Evolutionary conservation across 2,113 vertebrate species (phyloP).

Genomic region (Trichomycterus rosablanca): DNA sequence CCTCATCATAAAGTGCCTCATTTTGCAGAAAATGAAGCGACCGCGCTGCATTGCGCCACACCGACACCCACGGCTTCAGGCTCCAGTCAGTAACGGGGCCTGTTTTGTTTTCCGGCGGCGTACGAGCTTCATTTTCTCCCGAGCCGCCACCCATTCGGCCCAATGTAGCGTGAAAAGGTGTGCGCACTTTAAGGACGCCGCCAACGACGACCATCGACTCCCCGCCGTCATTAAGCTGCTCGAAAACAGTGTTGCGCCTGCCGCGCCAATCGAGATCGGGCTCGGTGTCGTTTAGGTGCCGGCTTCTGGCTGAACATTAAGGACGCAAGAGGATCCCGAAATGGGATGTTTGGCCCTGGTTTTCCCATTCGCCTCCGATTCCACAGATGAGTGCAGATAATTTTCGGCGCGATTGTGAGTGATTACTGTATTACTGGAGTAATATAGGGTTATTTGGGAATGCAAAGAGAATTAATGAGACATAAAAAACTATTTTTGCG

Average conservation of each 20-base stretch:
- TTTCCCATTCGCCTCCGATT: conserved; percentile 66
- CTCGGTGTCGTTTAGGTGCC: conserved; percentile 54
- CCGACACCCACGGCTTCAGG: no score
- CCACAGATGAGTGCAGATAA: conserved; percentile 91
- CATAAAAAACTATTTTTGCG: conserved; percentile 82
- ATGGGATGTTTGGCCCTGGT: conserved; percentile 52
- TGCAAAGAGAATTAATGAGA: conserved; percentile 90
- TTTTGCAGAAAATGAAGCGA: no score
- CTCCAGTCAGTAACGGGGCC: conserved; percentile 22
- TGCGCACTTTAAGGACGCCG: conserved; percentile 46
- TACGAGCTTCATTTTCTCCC: conserved; percentile 49
- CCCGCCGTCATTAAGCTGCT: conserved; percentile 72
- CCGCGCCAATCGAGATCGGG: conserved; percentile 48
- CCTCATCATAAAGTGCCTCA: no score
- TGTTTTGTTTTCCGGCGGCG: conserved; percentile 37
- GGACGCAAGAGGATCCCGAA: conserved; percentile 66
- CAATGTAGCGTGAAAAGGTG: conserved; percentile 72
- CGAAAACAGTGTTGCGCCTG: conserved; percentile 56
- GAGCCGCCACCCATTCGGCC: conserved; percentile 61
- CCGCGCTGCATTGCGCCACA: no score
- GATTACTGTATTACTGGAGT: conserved; percentile 90
- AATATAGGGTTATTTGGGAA: conserved; percentile 84
- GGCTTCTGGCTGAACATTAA: conserved; percentile 75
- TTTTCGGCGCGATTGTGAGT: conserved; percentile 91
- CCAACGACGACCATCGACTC: conserved; percentile 56